These are phyloP conservation scores for Scolopax mira DNA, from an alignment of 2,113 vertebrate species.

Conservation along the genomic window DNA sequence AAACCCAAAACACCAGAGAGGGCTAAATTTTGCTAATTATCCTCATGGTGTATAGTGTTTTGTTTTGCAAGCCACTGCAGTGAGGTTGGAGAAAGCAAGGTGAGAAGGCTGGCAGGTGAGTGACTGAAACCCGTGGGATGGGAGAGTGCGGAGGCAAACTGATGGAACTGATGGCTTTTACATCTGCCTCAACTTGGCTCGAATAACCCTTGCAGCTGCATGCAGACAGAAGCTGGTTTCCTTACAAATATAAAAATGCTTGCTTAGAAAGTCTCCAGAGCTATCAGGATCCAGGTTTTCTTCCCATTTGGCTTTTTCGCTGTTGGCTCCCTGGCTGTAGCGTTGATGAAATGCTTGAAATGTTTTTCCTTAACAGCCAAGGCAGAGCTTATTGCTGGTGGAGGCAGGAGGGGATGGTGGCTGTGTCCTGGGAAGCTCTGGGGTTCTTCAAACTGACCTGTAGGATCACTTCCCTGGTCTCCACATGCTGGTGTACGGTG, in stretches of 20 bases:
- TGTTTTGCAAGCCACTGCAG: neutral
- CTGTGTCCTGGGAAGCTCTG: neutral
- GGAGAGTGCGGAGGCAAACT: neutral
- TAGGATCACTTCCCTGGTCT: neutral
- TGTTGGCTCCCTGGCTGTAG: neutral
- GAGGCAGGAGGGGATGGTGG: neutral
- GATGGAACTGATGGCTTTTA: neutral
- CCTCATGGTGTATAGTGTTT: neutral
- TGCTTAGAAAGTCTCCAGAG: neutral
- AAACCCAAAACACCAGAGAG: neutral
- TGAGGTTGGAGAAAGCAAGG: neutral
- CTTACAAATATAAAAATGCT: neutral
- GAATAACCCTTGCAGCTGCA: neutral
- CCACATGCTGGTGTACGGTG: fast-evolving
- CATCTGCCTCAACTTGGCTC: neutral
- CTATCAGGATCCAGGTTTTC: neutral
- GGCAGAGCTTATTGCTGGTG: neutral
- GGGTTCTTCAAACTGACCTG: neutral
- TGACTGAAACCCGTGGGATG: neutral
- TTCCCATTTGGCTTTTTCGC: neutral
- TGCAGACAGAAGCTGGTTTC: neutral
- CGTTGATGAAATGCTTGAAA: neutral
- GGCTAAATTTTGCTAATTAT: neutral
- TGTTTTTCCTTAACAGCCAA: neutral
- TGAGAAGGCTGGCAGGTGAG: neutral